These are phyloP conservation scores for Danaus chrysippus DNA, from an alignment of 2,888 invertebrate genomes.

Conservation along the genomic window DNA sequence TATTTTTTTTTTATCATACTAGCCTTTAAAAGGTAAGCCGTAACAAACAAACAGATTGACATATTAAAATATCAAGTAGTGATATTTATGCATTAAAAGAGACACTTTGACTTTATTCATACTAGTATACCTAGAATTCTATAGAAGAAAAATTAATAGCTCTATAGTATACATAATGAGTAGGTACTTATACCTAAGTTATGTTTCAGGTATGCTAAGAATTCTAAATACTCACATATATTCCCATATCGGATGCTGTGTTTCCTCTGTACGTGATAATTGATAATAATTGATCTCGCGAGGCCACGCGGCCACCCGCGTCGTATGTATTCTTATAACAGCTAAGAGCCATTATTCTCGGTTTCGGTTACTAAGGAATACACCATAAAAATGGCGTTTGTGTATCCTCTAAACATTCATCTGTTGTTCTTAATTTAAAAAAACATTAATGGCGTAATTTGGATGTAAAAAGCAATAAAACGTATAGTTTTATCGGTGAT, in stretches of 20 bases:
- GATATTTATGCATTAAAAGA: no score
- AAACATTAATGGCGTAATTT: not conserved
- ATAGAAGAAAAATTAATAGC: no score
- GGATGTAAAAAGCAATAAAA: not conserved
- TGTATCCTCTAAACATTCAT: slow-evolving; percentile 1
- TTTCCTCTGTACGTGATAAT: slow-evolving; percentile 63
- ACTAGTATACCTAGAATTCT: no score
- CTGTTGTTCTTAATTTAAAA: not conserved
- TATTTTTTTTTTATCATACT: no score
- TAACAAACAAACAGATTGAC: no score
- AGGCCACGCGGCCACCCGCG: slow-evolving; percentile 53
- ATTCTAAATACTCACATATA: not conserved
- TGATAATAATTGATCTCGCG: slow-evolving; percentile 66
- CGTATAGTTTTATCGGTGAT: no score
- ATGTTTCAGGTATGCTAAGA: no score
- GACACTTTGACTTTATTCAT: no score
- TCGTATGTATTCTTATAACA: slow-evolving; percentile 44
- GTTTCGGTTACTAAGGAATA: slow-evolving; percentile 20
- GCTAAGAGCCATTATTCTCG: slow-evolving; percentile 29
- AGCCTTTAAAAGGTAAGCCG: no score
- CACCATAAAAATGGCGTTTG: slow-evolving; percentile 21
- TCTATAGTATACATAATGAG: no score
- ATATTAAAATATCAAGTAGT: no score
- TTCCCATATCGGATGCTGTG: slow-evolving; percentile 12
- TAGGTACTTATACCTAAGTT: no score